Base-by-base conservation (phyloP, 2,797 vertebrate genomes). In the Gobio occitaniae region DNA sequence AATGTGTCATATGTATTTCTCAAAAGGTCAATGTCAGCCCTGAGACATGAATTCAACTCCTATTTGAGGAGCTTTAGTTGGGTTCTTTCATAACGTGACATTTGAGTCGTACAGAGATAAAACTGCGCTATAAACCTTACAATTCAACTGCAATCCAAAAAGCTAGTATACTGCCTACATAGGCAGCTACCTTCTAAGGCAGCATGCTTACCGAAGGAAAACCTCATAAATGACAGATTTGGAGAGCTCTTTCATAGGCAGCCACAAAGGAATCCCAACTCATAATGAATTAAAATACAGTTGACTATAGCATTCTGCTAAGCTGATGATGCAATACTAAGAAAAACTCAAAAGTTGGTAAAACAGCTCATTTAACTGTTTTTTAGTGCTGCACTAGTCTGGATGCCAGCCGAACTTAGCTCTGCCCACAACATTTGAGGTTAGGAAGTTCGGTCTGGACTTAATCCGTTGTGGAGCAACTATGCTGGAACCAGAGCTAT, bases 1-100 rank as follows among this genome's bases (percentile, higher is more conserved):
- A 79, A 44, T 79, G 83, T 83, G 82, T 77, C 82, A 80, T 85
- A 87, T 84, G 36, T 80, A 52, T 84, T 80, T 84, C 72, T 21
- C 21, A 38, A 74, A 89, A 87, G 80, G 86, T 87, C 85, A 85
- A 13, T 74, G 52, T 41, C 56, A 44, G 59, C 44, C 29, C 10
- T 86, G 80, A 85, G 83, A 87, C 44, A 50, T 65, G 48, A 56
- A 56, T 44, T 44, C 63, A 50, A 16, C 72, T 32, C 15, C 16
- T 83, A 19, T 86, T 80, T 54, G 44, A 66, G 48, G 19, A 65
- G 68, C 54, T 63, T 32, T 32, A 65, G 21, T 65, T 32, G 29
- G 52, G 48, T 71, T 76, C 59, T 78, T 59, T 82, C 36, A 17
- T 68, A 66, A 21, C 74, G 21, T n/a, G 83, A 59, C 32, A 80